Evolutionary conservation across 2,797 vertebrate genomes (phyloP), one percentile per base, ranked within the genome.

Genomic region (Brachyalestes nurse): DNA sequence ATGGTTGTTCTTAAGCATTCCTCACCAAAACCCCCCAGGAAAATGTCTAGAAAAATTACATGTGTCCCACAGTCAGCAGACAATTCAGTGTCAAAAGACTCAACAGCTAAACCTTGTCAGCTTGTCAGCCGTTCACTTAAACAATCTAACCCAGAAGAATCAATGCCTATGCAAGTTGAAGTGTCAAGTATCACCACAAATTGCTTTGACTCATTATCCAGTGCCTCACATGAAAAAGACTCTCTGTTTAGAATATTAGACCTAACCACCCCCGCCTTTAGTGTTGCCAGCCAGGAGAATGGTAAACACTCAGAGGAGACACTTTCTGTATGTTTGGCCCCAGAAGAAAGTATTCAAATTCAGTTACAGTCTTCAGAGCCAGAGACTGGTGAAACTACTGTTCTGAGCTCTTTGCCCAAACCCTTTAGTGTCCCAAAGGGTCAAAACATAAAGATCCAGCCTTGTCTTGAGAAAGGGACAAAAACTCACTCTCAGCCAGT

Each of bases 1-100:
- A 95, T 95, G 94, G 94, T 94, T 84, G 92, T 95, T 84, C 94
- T 95, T 73, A 95, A 95, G 87, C 93, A 94, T 86, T 92, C 92
- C 5, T 95, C 94, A n/a, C 94, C 94, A 2, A 95, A 94, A 86
- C 94, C 94, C 4, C 94, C 94, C 7, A 90, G 94, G 38, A 93
- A 94, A 88, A 95, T 95, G 94, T 95, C 93, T 45, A 89, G 92
- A 77, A 95, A 95, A 87, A 86, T 89, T 25, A 21, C 87, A 2
- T 82, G 86, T n/a, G 81, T 23, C 74, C 75, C 67, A 28, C 72
- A 82, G 75, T 80, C 87, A 23, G 74, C 58, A 79, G 85, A 65
- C 19, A 87, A 85, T 74, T 82, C 84, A 53, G 87, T 89, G 62
- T 86, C 83, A 9, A 90, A 90, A 51, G 67, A 87, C 62, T 77